A percentile compares a stretch with the other conserved stretches of the same genome.
Evolutionary conservation across 1,140 invertebrate species (phyloP).

Genomic region (Diorhabda carinulata): DNA sequence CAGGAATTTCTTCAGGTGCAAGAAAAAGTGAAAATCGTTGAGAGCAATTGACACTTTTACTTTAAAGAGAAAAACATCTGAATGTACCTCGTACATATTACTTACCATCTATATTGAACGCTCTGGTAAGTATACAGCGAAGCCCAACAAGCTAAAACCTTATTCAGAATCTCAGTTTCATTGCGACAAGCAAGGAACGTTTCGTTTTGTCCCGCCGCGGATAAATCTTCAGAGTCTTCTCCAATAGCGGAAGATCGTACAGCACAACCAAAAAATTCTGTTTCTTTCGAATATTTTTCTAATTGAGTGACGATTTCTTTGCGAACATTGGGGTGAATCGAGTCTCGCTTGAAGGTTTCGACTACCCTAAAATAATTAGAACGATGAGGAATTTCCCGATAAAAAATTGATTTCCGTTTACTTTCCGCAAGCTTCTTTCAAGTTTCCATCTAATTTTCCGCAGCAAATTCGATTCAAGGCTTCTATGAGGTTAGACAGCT

Average conservation of each 20-base stretch:
- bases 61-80: no score
- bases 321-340: slow-evolving; percentile 28
- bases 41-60: no score
- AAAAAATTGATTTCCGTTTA: slow-evolving; percentile 19
- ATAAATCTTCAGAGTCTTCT: slow-evolving; percentile 74
- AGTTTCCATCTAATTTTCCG: slow-evolving; percentile 28
- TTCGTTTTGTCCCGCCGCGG: slow-evolving; percentile 81
- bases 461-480: slow-evolving; percentile 38
- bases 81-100: background rate
- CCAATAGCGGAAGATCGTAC: slow-evolving; percentile 47
- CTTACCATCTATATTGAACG: slow-evolving; percentile 65
- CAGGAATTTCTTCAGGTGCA: no score
- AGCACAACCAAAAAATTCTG: slow-evolving; percentile 31
- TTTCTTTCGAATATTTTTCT: slow-evolving; percentile 14
- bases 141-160: slow-evolving; percentile 71
- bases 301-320: slow-evolving; percentile 18
- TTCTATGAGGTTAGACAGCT: slow-evolving; percentile 31
- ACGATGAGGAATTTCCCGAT: background rate
- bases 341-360: slow-evolving; percentile 29
- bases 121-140: slow-evolving; percentile 73
- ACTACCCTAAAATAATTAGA: slow-evolving; percentile 33
- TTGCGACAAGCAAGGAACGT: slow-evolving; percentile 65
- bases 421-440: slow-evolving; percentile 37
- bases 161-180: slow-evolving; percentile 53
- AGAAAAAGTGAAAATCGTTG: no score